Base-by-base conservation (phyloP, 2,888 invertebrate species). In the Noctua janthina region DNA sequence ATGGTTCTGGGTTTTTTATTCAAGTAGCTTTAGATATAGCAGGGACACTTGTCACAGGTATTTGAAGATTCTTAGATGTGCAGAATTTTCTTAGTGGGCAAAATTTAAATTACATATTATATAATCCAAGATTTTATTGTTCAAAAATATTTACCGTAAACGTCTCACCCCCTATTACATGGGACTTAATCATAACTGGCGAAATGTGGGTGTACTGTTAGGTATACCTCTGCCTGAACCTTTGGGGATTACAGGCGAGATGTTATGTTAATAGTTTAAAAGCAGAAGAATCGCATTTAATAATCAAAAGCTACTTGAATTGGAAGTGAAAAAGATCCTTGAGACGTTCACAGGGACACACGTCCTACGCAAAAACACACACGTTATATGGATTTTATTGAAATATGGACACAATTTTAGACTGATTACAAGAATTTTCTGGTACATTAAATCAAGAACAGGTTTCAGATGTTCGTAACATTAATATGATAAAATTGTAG, bases 351-450 rank as follows among this genome's bases (percentile, higher is more conserved):
- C 17, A 17, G 17, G 17, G 54, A 6, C 17, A 54, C 20, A 54
- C 51, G 51, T 54, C 17, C 20, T 23, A 23, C 1, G 20, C 20
- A 54, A 54, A 54, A 54, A 2, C 20, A 54, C 8, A 23, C 39
- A 39, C n/a, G 10, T 15, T n/a, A 6, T 35, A 74, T 1, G 23
- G 6, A 75, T 35, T 17, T 35, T 20, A 35, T 49, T 6, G 17
- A 39, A 17, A 76, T 54, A 59, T 76, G n/a, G 15, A 46, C 13
- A 35, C 35, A 51, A 62, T 51, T 76, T 8, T 23, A 43, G 76
- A 76, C 35, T 76, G 20, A 23, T 15, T 49, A 7, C 4, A n/a
- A 39, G n/a, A 49, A 76, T 51, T 77, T 11, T 62, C 17, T 35
- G 20, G 29, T 11, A 77, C 1, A 2, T 49, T 51, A 77, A 51